A percentile compares a stretch with the other conserved stretches of the same genome.
These are phyloP conservation scores for Coregonus ussuriensis DNA, from an alignment of 2,797 vertebrate species.

Conservation along the genomic window DNA sequence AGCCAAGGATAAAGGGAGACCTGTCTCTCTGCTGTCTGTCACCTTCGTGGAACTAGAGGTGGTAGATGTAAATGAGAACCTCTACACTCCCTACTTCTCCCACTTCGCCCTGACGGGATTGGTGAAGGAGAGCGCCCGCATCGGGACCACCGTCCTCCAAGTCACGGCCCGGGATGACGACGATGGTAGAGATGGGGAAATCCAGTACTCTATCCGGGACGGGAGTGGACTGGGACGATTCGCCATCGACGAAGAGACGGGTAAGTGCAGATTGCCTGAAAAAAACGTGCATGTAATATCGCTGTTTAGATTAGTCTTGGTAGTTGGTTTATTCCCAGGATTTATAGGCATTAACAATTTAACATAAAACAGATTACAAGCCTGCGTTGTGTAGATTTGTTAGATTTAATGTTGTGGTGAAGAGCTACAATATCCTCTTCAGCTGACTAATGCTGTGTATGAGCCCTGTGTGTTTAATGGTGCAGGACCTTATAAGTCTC, in stretches of 20 bases:
- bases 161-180: slow-evolving; percentile 90
- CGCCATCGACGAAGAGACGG: slow-evolving; percentile 92
- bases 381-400: neutral
- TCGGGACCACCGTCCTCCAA: slow-evolving; percentile 90
- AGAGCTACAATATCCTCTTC: neutral
- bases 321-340: neutral
- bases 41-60: slow-evolving; percentile 96
- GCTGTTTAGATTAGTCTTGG: slow-evolving; percentile 1
- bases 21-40: slow-evolving; percentile 90
- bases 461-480: neutral
- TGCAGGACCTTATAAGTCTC: slow-evolving; percentile 8
- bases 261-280: slow-evolving; percentile 58
- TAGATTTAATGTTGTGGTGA: neutral
- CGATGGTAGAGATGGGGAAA: slow-evolving; percentile 88
- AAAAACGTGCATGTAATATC: too few relatives aligned
- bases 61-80: slow-evolving; percentile 96
- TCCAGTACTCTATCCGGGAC: slow-evolving; percentile 94
- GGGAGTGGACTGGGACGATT: slow-evolving; percentile 95
- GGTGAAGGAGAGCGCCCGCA: slow-evolving; percentile 89
- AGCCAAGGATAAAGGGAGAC: slow-evolving; percentile 93
- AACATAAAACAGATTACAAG: neutral
- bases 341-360: slow-evolving; percentile 4
- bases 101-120: slow-evolving; percentile 87
- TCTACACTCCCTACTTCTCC: slow-evolving; percentile 90
- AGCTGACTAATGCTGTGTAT: neutral